Base-by-base conservation (phyloP, 2,888 invertebrate genomes). In the Cotesia congregata region DNA sequence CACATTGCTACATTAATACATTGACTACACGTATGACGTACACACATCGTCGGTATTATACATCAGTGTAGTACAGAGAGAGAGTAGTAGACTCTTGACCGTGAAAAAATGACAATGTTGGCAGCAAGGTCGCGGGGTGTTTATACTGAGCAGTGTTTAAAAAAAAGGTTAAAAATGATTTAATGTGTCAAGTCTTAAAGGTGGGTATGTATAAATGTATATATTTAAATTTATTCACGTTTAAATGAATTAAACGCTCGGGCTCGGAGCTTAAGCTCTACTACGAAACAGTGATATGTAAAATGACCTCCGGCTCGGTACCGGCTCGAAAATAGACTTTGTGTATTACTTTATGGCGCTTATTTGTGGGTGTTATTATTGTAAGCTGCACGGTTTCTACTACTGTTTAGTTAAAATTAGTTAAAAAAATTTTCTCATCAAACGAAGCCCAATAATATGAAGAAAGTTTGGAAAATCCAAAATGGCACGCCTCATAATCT, bases 301-400 rank as follows among this genome's bases (percentile, higher is more conserved):
- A 30, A 50, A 20, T 65, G 65, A 65, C 65, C 65, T 65, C 65
- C 38, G 65, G 30, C 30, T 65, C 65, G 30, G 30, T 30, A 65
- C 65, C 38, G 65, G 30, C 30, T 65, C 65, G 30, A 65, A 65
- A 65, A 65, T 65, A 65, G 65, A 50, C 7, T 12, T 50, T 50
- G 12, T 50, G 4, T 50, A 50, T 12, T 50, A 50, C 9, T 50
- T 50, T 50, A 50, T 50, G 50, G 50, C 50, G 50, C 50, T 12
- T 50, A 50, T 50, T 50, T 50, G 50, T 50, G 50, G 50, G 50
- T 50, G 50, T 30, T 30, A 30, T 30, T 50, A 50, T 50, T 50
- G 50, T 50, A 12, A 7, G 12, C 50, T 50, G 50, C 12, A 50
- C 12, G 50, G 50, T 50, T 30, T 30, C 30, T 30, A 3, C 30